Base-by-base conservation (phyloP, 23 tunicate genomes). In the Styela clava region DNA sequence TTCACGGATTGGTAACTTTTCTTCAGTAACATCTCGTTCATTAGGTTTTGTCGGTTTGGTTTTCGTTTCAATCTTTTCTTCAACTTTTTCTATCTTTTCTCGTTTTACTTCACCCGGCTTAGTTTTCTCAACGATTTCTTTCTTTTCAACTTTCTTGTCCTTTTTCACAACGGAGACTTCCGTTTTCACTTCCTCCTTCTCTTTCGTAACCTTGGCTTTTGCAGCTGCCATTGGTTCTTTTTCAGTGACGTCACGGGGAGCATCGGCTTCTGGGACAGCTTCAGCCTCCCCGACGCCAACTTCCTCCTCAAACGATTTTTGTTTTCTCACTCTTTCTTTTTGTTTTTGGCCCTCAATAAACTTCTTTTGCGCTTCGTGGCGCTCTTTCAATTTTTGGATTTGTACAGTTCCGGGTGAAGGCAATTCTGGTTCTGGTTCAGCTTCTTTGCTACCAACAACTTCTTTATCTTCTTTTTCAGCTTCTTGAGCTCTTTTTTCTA, bases 291-390 rank as follows among this genome's bases (percentile, higher is more conserved):
- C 71, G 31, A 25, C 71, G 51, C 52, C 31, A 34, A 31, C 1
- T 12, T 24, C 81, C 22, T 44, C 64, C 81, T 76, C 81, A 18
- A 76, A 76, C 81, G 81, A 76, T 44, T 29, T 76, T 31, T 76
- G 64, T 52, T 44, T 36, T 44, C 64, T 52, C 24, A 76, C 63
- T 76, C 65, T 76, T 34, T 71, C 77, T 27, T 76, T 76, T 76
- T 76, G 69, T 44, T 76, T 76, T 26, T 76, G 81, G 7, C 44
- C 64, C 0, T 76, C 52, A 44, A 76, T 76, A 30, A 76, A 76
- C 27, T 76, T 36, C 52, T 79, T 79, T 44, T 79, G 83, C 18
- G 83, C 73, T 64, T 79, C 61, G 23, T 79, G 83, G 7, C 83
- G 24, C 22, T 79, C 73, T 31, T 79, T 79, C 37, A 64, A 44